Percentiles rank a stretch among this genome's conserved stretches.
phyloP scores from a whole-genome alignment of 2,797 vertebrate species.

The Morus bassanus region DNA sequence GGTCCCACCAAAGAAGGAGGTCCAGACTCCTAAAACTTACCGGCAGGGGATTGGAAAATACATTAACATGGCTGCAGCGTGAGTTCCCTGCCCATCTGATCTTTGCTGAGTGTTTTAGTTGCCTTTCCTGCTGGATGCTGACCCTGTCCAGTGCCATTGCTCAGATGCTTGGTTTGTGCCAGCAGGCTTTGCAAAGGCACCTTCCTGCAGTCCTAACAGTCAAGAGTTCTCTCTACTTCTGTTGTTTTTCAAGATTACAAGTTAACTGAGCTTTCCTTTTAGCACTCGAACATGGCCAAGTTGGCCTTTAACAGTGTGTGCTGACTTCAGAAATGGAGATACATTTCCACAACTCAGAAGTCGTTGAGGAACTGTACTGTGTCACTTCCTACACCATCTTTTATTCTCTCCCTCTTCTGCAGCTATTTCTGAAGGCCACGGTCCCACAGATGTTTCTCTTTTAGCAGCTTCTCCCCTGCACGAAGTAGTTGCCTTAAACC shows the following conservation, averaged over 20 bases:
- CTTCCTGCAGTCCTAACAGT: not conserved
- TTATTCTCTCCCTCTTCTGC: conserved; percentile 32
- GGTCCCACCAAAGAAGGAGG: conserved; percentile 73
- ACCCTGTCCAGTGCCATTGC: not conserved
- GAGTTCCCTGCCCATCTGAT: conserved; percentile 62
- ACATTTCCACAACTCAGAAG: not conserved
- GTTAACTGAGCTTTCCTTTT: not conserved
- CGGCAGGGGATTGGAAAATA: conserved; percentile 93
- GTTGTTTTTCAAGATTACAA: not conserved
- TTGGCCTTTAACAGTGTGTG: not conserved
- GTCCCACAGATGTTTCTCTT: not conserved
- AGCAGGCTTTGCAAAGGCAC: not conserved
- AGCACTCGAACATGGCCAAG: not conserved
- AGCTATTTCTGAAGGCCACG: not conserved
- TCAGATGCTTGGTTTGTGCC: not conserved
- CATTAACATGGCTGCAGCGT: conserved; percentile 86
- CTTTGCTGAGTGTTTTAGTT: not conserved
- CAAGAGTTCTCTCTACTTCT: not conserved
- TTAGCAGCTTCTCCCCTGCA: not conserved
- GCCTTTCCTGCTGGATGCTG: not conserved
- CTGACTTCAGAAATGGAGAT: not conserved
- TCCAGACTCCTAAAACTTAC: conserved; percentile 84
- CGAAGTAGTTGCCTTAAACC: not conserved
- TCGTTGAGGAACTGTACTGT: not conserved
- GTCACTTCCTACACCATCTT: not conserved